phyloP scores from a whole-genome alignment of 1,140 invertebrate species.

The Lethocerus indicus region DNA sequence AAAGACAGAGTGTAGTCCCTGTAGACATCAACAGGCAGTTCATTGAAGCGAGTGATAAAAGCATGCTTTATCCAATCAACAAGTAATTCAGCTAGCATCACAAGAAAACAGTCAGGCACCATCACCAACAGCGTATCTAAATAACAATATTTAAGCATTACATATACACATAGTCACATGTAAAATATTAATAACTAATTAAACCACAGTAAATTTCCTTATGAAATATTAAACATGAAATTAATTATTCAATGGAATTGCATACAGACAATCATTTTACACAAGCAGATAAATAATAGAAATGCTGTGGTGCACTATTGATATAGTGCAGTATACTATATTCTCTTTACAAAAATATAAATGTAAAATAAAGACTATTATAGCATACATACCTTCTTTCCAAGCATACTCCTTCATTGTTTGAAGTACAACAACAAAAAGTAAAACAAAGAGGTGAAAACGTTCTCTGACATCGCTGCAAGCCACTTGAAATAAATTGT shows the following conservation, averaged over 20 bases:
- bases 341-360: constrained; percentile 2
- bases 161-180: neutral
- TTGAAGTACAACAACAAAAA: constrained; percentile 89
- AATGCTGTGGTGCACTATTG: too few relatives aligned
- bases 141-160: constrained; percentile 10
- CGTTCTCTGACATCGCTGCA: constrained; percentile 94
- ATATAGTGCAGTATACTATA: too few relatives aligned
- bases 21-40: constrained; percentile 82
- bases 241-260: too few relatives aligned
- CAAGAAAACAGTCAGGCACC: constrained; percentile 62
- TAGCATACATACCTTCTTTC: constrained; percentile 49
- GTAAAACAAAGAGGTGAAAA: constrained; percentile 80
- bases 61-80: constrained; percentile 93
- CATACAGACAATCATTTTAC: too few relatives aligned
- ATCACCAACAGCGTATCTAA: constrained; percentile 67
- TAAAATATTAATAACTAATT: too few relatives aligned
- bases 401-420: constrained; percentile 98
- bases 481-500: constrained; percentile 89
- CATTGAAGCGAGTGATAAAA: constrained; percentile 88
- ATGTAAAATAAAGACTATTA: neutral
- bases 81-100: constrained; percentile 75
- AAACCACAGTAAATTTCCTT: too few relatives aligned
- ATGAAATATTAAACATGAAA: too few relatives aligned
- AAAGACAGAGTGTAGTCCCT: constrained; percentile 80
- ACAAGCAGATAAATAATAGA: too few relatives aligned